Percentiles rank a stretch among this genome's conserved stretches.
These are phyloP conservation scores for Gymnobelideus leadbeateri DNA, from an alignment of 2,113 vertebrate species.

Conservation along the genomic window DNA sequence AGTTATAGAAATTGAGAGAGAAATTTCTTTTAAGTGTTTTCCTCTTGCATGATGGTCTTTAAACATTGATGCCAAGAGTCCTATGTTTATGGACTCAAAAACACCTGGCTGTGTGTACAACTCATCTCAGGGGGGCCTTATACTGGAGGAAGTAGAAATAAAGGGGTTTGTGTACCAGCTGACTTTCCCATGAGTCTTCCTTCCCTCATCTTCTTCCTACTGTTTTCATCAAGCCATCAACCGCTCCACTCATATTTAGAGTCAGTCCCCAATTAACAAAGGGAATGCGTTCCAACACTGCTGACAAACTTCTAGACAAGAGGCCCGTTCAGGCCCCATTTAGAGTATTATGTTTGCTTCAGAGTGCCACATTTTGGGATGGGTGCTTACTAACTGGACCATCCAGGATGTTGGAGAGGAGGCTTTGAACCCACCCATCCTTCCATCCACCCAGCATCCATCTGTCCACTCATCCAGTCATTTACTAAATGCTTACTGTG, in stretches of 20 bases:
- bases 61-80: constrained; percentile 61
- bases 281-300: not conserved
- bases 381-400: not conserved
- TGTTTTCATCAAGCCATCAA: not conserved
- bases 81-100: constrained; percentile 58
- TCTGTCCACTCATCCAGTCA: not conserved
- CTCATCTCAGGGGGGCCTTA: constrained; percentile 41
- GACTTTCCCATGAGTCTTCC: constrained; percentile 50
- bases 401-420: not conserved
- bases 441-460: not conserved
- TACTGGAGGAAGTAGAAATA: constrained; percentile 80
- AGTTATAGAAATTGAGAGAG: constrained; percentile 69
- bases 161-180: constrained; percentile 77
- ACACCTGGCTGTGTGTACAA: constrained; percentile 47
- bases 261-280: not conserved
- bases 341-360: not conserved
- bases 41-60: constrained; percentile 72
- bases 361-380: not conserved
- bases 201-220: constrained; percentile 43
- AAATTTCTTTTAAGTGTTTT: constrained; percentile 52
- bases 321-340: not conserved
- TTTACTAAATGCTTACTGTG: not conserved
- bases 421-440: not conserved
- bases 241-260: not conserved
- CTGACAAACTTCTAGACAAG: too few relatives aligned